These are phyloP conservation scores for Capitulum mitella DNA, from an alignment of 2,888 invertebrate species.

Conservation along the genomic window DNA sequence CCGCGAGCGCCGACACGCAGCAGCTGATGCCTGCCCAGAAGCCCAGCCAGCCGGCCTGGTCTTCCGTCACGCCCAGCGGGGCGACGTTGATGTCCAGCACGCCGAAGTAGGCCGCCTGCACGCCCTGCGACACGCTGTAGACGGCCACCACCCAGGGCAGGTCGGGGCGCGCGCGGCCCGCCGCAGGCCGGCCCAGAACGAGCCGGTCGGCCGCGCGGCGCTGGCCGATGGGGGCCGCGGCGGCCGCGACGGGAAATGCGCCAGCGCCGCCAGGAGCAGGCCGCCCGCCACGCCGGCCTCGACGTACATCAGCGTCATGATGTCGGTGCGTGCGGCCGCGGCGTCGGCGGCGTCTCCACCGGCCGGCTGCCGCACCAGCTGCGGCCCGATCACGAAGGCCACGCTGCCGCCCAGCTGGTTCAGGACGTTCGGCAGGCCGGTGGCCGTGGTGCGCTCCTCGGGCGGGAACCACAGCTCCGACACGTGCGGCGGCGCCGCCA, in stretches of 20 bases:
- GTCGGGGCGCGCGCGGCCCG: too few relatives aligned
- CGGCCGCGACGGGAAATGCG: too few relatives aligned
- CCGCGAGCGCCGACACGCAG: conserved; percentile 31
- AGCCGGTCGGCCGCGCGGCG: too few relatives aligned
- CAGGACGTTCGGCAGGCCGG: conserved; percentile 19
- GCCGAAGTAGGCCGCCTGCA: neutral
- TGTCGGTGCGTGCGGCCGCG: conserved; percentile 28
- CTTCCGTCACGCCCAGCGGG: conserved; percentile 26
- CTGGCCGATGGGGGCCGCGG: too few relatives aligned
- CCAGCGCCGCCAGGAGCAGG: conserved; percentile 23
- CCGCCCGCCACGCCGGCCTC: conserved; percentile 31
- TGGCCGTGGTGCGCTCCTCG: conserved; percentile 29
- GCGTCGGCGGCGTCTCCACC: neutral
- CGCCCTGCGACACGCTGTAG: neutral
- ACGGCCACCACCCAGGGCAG: neutral
- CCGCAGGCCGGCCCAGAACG: too few relatives aligned
- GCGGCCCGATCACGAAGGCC: neutral
- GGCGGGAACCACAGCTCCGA: conserved; percentile 29
- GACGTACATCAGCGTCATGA: conserved; percentile 27
- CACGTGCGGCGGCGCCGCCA: too few relatives aligned
- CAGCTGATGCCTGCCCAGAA: conserved; percentile 31
- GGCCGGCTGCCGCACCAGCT: neutral
- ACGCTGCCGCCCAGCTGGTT: neutral
- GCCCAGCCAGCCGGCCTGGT: conserved; percentile 32
- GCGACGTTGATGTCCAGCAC: neutral